These are phyloP conservation scores for Trissolcus basalis DNA, from an alignment of 1,140 invertebrate species.

Conservation along the genomic window DNA sequence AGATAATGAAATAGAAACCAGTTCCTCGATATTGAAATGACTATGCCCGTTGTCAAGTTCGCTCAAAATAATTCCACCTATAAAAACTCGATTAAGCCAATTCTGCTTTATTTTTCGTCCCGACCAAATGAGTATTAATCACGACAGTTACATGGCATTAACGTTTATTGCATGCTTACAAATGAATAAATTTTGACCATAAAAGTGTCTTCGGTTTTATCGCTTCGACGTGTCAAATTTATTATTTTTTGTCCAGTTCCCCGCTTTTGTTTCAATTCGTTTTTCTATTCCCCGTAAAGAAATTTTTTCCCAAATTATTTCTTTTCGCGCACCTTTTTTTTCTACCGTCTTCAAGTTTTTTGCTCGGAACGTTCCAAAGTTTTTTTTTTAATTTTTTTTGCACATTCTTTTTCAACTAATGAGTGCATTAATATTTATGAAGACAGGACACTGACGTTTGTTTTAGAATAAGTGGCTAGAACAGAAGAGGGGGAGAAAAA, in stretches of 20 bases:
- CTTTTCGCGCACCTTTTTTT: too few species aligned
- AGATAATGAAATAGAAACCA: conserved; percentile 35
- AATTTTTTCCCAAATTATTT: too few species aligned
- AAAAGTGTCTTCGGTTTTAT: conserved; percentile 13
- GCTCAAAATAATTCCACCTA: conserved; percentile 35
- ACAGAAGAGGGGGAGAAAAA: not conserved
- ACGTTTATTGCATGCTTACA: conserved; percentile 28
- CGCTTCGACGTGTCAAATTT: not conserved
- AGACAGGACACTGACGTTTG: not conserved
- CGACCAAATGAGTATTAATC: conserved; percentile 45
- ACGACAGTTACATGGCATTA: conserved; percentile 43
- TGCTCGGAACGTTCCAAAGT: not conserved
- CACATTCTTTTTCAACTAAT: too few species aligned
- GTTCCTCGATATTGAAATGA: conserved; percentile 37
- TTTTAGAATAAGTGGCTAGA: not conserved
- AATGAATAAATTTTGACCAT: conserved; percentile 18
- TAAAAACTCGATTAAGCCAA: conserved; percentile 49
- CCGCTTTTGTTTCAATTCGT: not conserved
- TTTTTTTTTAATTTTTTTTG: too few species aligned
- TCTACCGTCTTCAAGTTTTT: too few species aligned
- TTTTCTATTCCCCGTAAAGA: too few species aligned
- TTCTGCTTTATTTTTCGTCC: conserved; percentile 43
- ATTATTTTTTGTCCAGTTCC: not conserved
- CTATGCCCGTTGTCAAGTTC: conserved; percentile 18
- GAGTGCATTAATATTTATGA: conserved; percentile 1